These are phyloP conservation scores for Drosophila planitibia DNA, from an alignment of 2,888 invertebrate species.

Conservation along the genomic window DNA sequence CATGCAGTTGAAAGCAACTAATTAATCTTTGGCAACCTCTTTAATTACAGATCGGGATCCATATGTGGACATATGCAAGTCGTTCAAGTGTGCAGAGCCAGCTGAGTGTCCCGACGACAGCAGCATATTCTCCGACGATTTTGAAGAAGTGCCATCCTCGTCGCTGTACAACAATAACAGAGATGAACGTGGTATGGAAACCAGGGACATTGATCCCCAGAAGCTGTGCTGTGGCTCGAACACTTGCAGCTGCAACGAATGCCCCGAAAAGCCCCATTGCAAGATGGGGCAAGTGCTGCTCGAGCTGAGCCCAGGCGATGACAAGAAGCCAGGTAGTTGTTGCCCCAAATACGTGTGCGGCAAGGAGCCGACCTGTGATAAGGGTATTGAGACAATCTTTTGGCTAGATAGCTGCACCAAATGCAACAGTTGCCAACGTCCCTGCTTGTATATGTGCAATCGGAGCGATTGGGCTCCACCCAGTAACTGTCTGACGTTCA, in stretches of 20 bases:
- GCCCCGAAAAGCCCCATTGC: constrained; percentile 63
- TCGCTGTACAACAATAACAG: constrained; percentile 1
- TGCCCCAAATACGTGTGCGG: constrained; percentile 86
- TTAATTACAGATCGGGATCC: constrained; percentile 43
- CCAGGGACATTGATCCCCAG: constrained; percentile 16
- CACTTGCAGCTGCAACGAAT: constrained; percentile 74
- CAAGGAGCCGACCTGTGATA: constrained; percentile 63
- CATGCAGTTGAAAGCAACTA: background rate
- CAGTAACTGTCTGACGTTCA: constrained; percentile 46
- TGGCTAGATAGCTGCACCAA: constrained; percentile 62
- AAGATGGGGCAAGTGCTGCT: constrained; percentile 58
- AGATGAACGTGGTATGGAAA: constrained; percentile 21
- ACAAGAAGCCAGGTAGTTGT: constrained; percentile 84
- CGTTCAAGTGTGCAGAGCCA: constrained; percentile 17
- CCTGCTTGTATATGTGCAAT: constrained; percentile 27
- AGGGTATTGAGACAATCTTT: constrained; percentile 46
- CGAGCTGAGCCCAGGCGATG: constrained; percentile 60
- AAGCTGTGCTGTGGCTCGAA: constrained; percentile 67
- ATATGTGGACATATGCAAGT: constrained; percentile 23
- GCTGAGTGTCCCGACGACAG: constrained; percentile 43
- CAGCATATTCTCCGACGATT: constrained; percentile 5
- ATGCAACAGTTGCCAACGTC: constrained; percentile 63
- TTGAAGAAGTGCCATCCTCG: constrained; percentile 2
- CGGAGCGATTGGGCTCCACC: constrained; percentile 15
- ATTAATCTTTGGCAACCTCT: constrained; percentile 2